These are phyloP conservation scores for Crossocerus cetratus DNA, from an alignment of 2,888 invertebrate genomes.

Conservation along the genomic window DNA sequence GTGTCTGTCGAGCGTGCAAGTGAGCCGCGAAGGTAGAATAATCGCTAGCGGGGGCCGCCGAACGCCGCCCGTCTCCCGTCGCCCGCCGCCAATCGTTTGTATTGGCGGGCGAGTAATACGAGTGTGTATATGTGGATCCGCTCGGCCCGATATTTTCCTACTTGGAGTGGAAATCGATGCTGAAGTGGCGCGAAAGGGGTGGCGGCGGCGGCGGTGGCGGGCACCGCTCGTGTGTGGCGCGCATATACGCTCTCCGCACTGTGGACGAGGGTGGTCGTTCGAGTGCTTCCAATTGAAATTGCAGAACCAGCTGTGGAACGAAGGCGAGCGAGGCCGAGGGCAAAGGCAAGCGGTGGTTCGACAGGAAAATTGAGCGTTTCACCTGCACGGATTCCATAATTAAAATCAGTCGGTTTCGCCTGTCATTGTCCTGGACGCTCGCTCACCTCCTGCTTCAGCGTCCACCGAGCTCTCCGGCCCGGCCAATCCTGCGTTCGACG, in stretches of 20 bases:
- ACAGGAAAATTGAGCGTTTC: slow-evolving; percentile 58
- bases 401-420: slow-evolving; percentile 60
- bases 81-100: neutral
- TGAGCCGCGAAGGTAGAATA: neutral
- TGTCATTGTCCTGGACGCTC: slow-evolving; percentile 48
- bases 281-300: slow-evolving; percentile 46
- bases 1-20: too few relatives aligned
- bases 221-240: neutral
- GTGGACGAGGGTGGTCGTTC: neutral
- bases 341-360: slow-evolving; percentile 42
- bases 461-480: too few relatives aligned
- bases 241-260: neutral
- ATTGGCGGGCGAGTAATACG: slow-evolving; percentile 46
- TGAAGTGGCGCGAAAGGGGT: slow-evolving; percentile 28
- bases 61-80: too few relatives aligned
- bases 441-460: slow-evolving; percentile 25
- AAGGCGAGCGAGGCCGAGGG: slow-evolving; percentile 21
- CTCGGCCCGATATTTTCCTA: slow-evolving; percentile 39
- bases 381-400: slow-evolving; percentile 66
- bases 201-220: slow-evolving; percentile 4
- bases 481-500: slow-evolving; percentile 18
- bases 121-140: slow-evolving; percentile 35
- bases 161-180: slow-evolving; percentile 48
- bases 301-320: slow-evolving; percentile 27
- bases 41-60: slow-evolving; percentile 7